Evolutionary conservation across 2,888 invertebrate species (phyloP), one percentile per base, ranked within the genome.

Genomic region (Oeneis ivallda): DNA sequence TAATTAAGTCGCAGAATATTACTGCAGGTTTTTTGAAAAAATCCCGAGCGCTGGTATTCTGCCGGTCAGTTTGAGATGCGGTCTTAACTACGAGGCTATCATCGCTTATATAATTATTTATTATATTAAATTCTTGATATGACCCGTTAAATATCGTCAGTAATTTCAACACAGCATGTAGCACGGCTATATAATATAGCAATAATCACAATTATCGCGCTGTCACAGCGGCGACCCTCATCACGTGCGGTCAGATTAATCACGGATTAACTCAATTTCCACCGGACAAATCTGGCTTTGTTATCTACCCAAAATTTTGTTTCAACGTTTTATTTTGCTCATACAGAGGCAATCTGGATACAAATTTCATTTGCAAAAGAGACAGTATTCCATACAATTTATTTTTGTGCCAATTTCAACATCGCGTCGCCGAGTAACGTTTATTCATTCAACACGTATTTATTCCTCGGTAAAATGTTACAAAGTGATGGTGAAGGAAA

Each of bases 201-300:
- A 50, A 61, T 61, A 61, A 82, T 84, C 80, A 84, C 83, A 87
- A 86, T 88, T 87, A 88, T 86, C 86, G 80, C 79, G 74, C 80
- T 85, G 87, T 88, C 87, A 82, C 81, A 79, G 66, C 74, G 70
- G 71, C 70, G 76, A 88, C 89, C 89, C 88, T 83, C 84, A 82
- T 89, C 89, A 87, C 79, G 79, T 84, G 87, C 72, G 84, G 83
- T 76, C 65, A 81, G 84, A 86, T 87, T 87, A 87, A 87, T 83
- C 81, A 79, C 71, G 81, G 82, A 84, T 84, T 80, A 82, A 80
- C 77, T 79, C 80, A 78, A 83, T 82, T 77, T 79, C 79, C 72
- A 71, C 72, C 68, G 73, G 76, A 81, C 81, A 82, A 85, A 84
- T 83, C 82, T 82, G 68, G 60, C 63, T 65, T 68, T 71, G 70